Evolutionary conservation across 2,797 vertebrate species (phyloP).

Genomic region (Syngnathus rostellatus): DNA sequence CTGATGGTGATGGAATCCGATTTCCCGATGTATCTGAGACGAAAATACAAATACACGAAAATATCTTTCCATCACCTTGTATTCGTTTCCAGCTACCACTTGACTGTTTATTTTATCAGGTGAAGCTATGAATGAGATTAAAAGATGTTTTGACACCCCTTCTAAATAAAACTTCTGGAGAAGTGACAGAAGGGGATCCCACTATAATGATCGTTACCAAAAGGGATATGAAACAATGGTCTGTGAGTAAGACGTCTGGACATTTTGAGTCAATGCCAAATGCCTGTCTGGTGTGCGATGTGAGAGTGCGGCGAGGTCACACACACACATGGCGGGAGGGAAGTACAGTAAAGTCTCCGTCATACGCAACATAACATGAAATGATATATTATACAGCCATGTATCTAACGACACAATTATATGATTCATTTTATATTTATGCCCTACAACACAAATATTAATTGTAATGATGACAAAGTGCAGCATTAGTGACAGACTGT

Average conservation of each 20-base stretch:
- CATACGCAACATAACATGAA: constrained; percentile 39
- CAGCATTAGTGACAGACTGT: not conserved
- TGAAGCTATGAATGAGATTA: constrained; percentile 4
- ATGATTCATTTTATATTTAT: constrained; percentile 11
- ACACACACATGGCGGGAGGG: constrained; percentile 46
- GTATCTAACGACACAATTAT: constrained; percentile 19
- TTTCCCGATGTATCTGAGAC: constrained; percentile 84
- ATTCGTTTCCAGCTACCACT: not conserved
- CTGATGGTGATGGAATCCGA: constrained; percentile 98
- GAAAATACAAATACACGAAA: not conserved
- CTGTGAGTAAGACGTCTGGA: constrained; percentile 72
- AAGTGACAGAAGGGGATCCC: constrained; percentile 43
- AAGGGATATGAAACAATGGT: constrained; percentile 64
- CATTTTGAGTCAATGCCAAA: constrained; percentile 62
- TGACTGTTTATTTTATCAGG: not conserved
- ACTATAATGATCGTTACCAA: constrained; percentile 57
- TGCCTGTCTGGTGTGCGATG: constrained; percentile 62
- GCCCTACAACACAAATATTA: too few species aligned
- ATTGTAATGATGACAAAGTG: too few species aligned
- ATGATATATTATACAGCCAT: constrained; percentile 7
- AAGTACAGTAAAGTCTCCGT: constrained; percentile 35
- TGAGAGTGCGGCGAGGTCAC: constrained; percentile 50
- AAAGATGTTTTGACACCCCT: constrained; percentile 45
- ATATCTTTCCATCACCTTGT: not conserved
- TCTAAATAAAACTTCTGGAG: constrained; percentile 44